A percentile compares a stretch with the other conserved stretches of the same genome.
Evolutionary conservation across 2,113 vertebrate species (phyloP).

Genomic region (Dolichallabes microphthalmus): DNA sequence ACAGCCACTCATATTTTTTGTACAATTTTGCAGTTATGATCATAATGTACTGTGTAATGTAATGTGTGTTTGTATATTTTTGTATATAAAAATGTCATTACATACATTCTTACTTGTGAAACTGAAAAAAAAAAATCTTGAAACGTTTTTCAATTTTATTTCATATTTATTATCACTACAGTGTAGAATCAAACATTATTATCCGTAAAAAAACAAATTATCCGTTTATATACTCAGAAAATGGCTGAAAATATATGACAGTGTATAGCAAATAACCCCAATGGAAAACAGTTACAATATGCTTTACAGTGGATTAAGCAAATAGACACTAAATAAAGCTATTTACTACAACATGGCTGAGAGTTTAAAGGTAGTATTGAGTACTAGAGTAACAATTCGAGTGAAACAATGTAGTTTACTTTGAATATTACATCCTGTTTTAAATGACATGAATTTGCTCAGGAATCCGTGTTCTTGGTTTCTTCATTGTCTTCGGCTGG

Average conservation of each 20-base stretch:
- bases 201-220: too few species aligned
- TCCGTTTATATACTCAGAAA: background rate
- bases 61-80: too few species aligned
- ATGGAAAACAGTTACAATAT: background rate
- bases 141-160: background rate
- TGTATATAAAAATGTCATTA: too few species aligned
- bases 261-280: too few species aligned
- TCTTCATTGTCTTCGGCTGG: background rate
- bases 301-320: too few species aligned
- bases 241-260: background rate
- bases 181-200: background rate
- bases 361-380: background rate
- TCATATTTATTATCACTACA: background rate
- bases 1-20: too few species aligned
- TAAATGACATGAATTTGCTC: background rate
- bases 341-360: background rate
- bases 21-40: too few species aligned
- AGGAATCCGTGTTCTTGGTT: background rate
- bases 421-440: background rate
- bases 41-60: too few species aligned
- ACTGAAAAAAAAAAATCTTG: too few species aligned
- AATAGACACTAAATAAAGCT: background rate
- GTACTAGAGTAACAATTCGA: background rate
- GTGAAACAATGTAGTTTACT: background rate
- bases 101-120: too few species aligned